Percentiles rank a stretch among this genome's conserved stretches.
Evolutionary conservation across 2,797 vertebrate species (phyloP).

Genomic region (Epinephelus malabaricus): DNA sequence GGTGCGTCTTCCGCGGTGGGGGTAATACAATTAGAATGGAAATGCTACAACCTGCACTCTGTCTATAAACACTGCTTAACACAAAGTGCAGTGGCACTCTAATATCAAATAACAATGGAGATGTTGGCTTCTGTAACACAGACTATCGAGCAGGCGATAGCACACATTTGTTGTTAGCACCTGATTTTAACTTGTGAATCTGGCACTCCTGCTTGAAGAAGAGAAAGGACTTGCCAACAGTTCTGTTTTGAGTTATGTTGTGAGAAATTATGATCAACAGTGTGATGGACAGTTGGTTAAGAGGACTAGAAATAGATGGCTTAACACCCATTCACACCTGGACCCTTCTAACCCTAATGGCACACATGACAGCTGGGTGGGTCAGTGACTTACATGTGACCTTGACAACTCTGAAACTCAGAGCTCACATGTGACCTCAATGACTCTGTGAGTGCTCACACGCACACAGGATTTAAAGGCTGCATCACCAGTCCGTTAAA

Average conservation of each 20-base stretch:
- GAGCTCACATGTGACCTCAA: too few relatives aligned
- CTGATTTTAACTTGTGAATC: background rate
- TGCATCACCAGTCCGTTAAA: too few relatives aligned
- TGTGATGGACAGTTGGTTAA: background rate
- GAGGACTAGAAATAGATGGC: background rate
- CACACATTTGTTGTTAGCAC: background rate
- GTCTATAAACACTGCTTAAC: slow-evolving; percentile 9
- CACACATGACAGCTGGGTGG: too few relatives aligned
- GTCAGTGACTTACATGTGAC: too few relatives aligned
- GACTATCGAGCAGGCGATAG: background rate
- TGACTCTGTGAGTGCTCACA: too few relatives aligned
- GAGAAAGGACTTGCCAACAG: background rate
- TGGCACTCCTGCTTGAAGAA: background rate
- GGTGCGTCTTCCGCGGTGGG: background rate
- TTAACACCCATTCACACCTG: too few relatives aligned
- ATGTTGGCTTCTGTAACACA: background rate
- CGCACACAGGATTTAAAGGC: too few relatives aligned
- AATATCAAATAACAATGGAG: slow-evolving; percentile 21
- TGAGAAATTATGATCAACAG: background rate
- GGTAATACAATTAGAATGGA: slow-evolving; percentile 19
- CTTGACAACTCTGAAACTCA: too few relatives aligned
- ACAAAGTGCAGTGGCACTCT: slow-evolving; percentile 5
- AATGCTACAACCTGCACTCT: slow-evolving; percentile 16
- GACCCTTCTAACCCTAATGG: too few relatives aligned
- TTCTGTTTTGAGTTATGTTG: background rate